phyloP scores from a whole-genome alignment of 2,797 vertebrate genomes.

The Ficedula albicollis region DNA sequence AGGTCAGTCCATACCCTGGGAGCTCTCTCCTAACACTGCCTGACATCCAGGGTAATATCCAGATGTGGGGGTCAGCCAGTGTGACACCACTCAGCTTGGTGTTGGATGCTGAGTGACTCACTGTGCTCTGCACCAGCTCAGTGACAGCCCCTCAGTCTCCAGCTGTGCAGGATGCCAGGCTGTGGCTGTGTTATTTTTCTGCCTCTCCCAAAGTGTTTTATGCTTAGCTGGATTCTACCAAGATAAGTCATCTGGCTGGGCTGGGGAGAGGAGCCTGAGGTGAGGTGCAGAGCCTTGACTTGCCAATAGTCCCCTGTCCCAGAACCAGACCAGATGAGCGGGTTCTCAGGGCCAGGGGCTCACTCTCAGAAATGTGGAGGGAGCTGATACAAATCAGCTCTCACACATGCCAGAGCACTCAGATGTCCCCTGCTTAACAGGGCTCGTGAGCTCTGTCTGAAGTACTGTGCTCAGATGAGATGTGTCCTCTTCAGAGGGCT shows the following conservation, averaged over 20 bases:
- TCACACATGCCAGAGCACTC: fast-evolving
- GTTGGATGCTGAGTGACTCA: not conserved
- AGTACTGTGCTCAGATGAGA: not conserved
- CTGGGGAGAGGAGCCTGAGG: not conserved
- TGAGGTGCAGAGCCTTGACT: not conserved
- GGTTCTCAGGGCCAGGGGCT: not conserved
- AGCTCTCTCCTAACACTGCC: not conserved
- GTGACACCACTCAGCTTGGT: not conserved
- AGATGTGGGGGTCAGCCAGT: fast-evolving
- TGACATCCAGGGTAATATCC: not conserved
- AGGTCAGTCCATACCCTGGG: not conserved
- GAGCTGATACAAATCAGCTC: not conserved
- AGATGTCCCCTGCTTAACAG: not conserved
- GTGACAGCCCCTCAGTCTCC: fast-evolving
- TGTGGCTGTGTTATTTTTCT: not conserved
- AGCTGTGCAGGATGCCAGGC: not conserved
- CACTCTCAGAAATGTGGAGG: fast-evolving
- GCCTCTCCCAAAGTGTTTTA: not conserved
- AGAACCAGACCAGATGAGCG: not conserved
- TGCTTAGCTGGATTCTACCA: not conserved
- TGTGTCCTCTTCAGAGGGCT: not conserved
- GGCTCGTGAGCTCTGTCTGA: not conserved
- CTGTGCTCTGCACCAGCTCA: fast-evolving
- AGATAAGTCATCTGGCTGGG: not conserved
- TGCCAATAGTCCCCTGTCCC: not conserved